Evolutionary conservation across 1,140 invertebrate species (phyloP), one percentile per base, ranked within the genome.

Genomic region (Atopsyche davidsoni): DNA sequence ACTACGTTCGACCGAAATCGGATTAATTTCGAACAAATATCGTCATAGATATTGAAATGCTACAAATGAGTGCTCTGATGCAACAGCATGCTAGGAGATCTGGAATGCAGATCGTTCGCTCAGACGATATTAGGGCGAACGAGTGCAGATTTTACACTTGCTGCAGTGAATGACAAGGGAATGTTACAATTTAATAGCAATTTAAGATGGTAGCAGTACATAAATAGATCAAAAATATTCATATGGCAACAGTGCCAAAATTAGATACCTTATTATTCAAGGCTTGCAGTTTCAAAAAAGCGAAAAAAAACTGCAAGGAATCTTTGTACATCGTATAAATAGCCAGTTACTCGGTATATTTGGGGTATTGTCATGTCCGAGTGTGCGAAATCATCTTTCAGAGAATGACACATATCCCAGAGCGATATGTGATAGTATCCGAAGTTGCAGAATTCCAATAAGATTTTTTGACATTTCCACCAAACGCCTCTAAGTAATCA

Each of bases 401-500:
- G 22, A 51, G 48, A 44, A 51, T 51, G 48, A 51, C 48, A 51
- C 48, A 51, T 51, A 51, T 51, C 48, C 31, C 41, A 44, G 41
- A 44, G 39, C 42, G 41, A 51, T 44, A 44, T 51, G 39, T 50
- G 48, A 51, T 51, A 25, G 46, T 49, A 39, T 51, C 41, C 41
- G 31, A 51, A 39, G 38, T 50, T 50, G 47, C 47, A 50, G 41
- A 50, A 50, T 51, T 51, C 41, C 48, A 42, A 50, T 50, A 25
- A 35, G 47, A 50, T 41, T 28, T 34, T 50, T 51, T 51, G 48
- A 44, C 48, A 45, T 51, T 51, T 51, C 48, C 40, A 44, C 14
- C 16, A 35, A 13, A 13, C 36, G 31, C 38, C 24, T 60, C 59
- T 59, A 68, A 60, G 64, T 65, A 67, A 67, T 68, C 69, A 66